Evolutionary conservation across 2,888 invertebrate genomes (phyloP).

Genomic region (Terebella lapidaria): DNA sequence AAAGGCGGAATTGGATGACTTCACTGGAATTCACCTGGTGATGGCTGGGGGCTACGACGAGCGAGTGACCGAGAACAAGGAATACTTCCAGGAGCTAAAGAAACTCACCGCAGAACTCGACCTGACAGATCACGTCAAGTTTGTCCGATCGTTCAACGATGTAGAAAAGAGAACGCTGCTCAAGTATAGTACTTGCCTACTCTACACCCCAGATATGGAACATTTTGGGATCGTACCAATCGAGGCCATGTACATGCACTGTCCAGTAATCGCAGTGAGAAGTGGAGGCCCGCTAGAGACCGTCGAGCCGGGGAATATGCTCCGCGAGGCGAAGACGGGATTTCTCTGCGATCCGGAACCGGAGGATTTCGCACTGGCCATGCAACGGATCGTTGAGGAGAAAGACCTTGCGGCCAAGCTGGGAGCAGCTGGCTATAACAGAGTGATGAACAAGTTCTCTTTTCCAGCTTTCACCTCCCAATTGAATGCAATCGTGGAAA

Average conservation of each 20-base stretch:
- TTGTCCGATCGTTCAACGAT: slow-evolving; percentile 84
- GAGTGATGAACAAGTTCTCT: slow-evolving; percentile 77
- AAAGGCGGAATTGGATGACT: neutral
- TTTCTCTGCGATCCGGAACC: slow-evolving; percentile 57
- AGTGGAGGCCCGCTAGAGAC: slow-evolving; percentile 96
- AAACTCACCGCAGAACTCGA: slow-evolving; percentile 62
- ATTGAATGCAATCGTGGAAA: slow-evolving; percentile 25
- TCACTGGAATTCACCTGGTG: slow-evolving; percentile 67
- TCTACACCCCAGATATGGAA: slow-evolving; percentile 95
- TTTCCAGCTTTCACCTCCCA: slow-evolving; percentile 68
- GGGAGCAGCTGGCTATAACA: slow-evolving; percentile 69
- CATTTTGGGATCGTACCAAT: slow-evolving; percentile 99
- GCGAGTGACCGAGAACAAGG: slow-evolving; percentile 78
- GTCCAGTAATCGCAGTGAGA: slow-evolving; percentile 91
- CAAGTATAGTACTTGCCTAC: slow-evolving; percentile 69
- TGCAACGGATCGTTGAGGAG: slow-evolving; percentile 66
- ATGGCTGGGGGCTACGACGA: slow-evolving; percentile 96
- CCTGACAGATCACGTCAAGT: slow-evolving; percentile 65
- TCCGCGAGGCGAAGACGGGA: no score
- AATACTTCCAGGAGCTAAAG: slow-evolving; percentile 73
- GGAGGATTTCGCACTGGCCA: slow-evolving; percentile 71
- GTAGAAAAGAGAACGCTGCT: slow-evolving; percentile 76
- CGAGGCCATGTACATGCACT: slow-evolving; percentile 91
- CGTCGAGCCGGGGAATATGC: slow-evolving; percentile 58
- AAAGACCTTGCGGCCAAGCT: slow-evolving; percentile 63